phyloP scores from a whole-genome alignment of 2,797 vertebrate genomes.

The Platyrinchus mystaceus region DNA sequence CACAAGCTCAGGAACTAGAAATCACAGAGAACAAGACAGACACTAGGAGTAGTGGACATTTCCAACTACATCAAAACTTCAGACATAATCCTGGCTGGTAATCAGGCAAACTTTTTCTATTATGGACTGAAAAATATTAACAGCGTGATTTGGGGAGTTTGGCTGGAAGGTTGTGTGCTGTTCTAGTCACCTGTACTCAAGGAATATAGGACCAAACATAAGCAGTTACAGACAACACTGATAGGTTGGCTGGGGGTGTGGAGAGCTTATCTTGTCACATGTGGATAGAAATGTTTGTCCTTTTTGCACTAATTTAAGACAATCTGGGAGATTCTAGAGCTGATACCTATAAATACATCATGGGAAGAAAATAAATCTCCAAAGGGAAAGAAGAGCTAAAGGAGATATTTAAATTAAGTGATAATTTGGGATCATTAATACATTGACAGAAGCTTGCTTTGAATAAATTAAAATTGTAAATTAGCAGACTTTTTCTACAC shows the following conservation, averaged over 20 bases:
- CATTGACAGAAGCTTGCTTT: neutral
- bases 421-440: neutral
- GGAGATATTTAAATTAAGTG: neutral
- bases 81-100: neutral
- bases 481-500: neutral
- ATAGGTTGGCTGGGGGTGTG: neutral
- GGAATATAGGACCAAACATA: neutral
- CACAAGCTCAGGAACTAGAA: neutral
- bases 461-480: constrained; percentile 17
- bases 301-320: neutral
- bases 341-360: neutral
- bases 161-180: neutral
- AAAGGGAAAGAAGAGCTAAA: neutral
- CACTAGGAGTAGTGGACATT: neutral
- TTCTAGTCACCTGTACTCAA: neutral
- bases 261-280: neutral
- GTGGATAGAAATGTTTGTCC: neutral
- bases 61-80: neutral
- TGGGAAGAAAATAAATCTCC: neutral
- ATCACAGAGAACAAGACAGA: neutral
- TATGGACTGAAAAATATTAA: neutral
- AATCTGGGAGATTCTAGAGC: neutral
- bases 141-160: neutral
- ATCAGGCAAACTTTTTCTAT: neutral
- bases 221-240: neutral